phyloP scores from a whole-genome alignment of 2,113 vertebrate species.

The Xenotilapia leptura region DNA sequence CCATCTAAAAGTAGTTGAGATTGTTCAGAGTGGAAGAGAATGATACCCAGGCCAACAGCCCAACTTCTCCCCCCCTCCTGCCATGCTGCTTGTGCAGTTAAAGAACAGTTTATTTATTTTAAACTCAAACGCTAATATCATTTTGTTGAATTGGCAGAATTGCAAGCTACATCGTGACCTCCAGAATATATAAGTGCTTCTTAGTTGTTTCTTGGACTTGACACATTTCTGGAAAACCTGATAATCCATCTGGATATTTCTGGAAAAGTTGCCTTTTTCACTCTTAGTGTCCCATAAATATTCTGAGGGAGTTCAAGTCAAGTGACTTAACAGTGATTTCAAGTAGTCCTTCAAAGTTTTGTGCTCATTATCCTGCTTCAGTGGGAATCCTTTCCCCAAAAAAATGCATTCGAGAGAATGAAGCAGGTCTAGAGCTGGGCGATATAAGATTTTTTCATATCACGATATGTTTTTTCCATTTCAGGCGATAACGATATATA shows the following conservation, averaged over 20 bases:
- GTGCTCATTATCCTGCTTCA: not conserved
- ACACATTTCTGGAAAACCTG: not conserved
- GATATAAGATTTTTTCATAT: no score
- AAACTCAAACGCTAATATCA: not conserved
- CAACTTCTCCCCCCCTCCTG: not conserved
- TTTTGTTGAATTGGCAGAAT: not conserved
- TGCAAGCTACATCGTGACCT: not conserved
- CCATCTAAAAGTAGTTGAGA: not conserved
- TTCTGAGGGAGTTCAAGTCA: not conserved
- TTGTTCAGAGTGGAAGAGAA: rapidly evolving
- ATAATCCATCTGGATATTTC: not conserved
- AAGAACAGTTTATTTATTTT: rapidly evolving
- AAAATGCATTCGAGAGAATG: rapidly evolving
- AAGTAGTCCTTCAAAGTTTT: not conserved
- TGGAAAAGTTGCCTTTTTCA: not conserved
- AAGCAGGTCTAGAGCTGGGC: not conserved
- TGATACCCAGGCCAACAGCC: not conserved
- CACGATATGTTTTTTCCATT: no score
- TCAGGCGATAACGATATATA: no score
- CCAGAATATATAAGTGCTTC: not conserved
- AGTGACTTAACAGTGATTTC: not conserved
- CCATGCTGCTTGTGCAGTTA: not conserved
- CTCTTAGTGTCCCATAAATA: not conserved
- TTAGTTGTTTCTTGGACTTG: not conserved
- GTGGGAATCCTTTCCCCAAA: rapidly evolving